These are phyloP conservation scores for Oenanthe melanoleuca DNA, from an alignment of 2,113 vertebrate genomes.

Conservation along the genomic window DNA sequence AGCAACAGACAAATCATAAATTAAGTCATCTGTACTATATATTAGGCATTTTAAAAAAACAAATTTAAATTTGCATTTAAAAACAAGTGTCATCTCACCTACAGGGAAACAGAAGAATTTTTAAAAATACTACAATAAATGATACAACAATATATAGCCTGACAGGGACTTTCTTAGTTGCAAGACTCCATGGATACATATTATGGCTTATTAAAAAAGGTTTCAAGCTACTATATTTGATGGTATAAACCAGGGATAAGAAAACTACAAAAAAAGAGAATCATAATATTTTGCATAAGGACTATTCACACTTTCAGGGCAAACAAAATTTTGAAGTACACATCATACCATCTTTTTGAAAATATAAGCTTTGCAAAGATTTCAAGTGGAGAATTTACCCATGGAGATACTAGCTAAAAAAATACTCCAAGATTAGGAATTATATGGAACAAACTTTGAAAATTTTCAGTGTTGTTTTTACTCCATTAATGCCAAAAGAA, in stretches of 20 bases:
- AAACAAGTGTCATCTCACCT: background rate
- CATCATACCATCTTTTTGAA: background rate
- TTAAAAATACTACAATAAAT: background rate
- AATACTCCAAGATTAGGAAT: background rate
- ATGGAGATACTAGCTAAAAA: background rate
- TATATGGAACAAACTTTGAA: background rate
- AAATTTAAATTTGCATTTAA: background rate
- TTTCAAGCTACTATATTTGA: background rate
- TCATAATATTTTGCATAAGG: background rate
- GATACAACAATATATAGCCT: background rate
- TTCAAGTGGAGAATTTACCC: background rate
- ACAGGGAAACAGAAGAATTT: background rate
- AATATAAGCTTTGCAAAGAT: background rate
- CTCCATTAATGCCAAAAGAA: background rate
- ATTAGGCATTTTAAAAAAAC: background rate
- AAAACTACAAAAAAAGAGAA: background rate
- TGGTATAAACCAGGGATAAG: background rate
- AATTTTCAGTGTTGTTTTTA: background rate
- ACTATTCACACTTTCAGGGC: background rate
- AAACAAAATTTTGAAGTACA: background rate
- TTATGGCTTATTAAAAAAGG: background rate
- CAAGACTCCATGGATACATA: background rate
- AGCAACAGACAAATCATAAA: background rate
- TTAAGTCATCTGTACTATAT: background rate
- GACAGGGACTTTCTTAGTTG: background rate